Evolutionary conservation across 2,888 invertebrate species (phyloP), one percentile per base, ranked within the genome.

Genomic region (Adelognathus sp.): DNA sequence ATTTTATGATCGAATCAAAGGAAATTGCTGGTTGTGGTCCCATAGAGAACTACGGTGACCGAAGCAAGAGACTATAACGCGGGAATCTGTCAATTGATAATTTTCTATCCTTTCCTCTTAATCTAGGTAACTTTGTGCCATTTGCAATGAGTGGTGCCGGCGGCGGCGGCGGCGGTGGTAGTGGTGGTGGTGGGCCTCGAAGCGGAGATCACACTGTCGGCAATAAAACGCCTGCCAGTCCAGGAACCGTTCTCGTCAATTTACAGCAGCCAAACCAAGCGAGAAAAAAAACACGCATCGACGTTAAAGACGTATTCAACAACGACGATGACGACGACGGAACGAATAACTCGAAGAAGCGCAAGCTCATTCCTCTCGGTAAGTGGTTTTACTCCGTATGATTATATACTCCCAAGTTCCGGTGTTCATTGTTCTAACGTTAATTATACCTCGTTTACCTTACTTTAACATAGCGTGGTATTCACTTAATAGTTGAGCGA

Each of bases 231-330:
- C 91, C 91, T 1, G 90, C 88, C 6, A 91, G 91, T 86, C 91
- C 91, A 14, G 87, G 86, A 52, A 67, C 88, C 3, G 75, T 85
- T 60, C 78, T 81, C 56, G 74, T 76, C 0, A 89, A 85, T 80
- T 72, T 85, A 1, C 89, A 88, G 52, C 88, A 87, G 33, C 56
- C 87, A 0, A 89, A 85, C 84, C 86, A 87, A 70, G 92, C 93
- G 80, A 95, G 95, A 86, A 96, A 96, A 92, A 96, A 96, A 90
- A 88, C 86, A 54, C 90, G 91, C 5, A 93, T 96, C 79, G 96
- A 96, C 82, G 95, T 97, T 0, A 95, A 96, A 82, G 96, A 96
- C 87, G 97, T 97, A 2, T 97, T 97, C 89, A 97, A 96, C 91
- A 96, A 95, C 76, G 97, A 97, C 84, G 97, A 97, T 84, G 96